phyloP scores from a whole-genome alignment of 2,888 invertebrate genomes.

The Agriotes lineatus region DNA sequence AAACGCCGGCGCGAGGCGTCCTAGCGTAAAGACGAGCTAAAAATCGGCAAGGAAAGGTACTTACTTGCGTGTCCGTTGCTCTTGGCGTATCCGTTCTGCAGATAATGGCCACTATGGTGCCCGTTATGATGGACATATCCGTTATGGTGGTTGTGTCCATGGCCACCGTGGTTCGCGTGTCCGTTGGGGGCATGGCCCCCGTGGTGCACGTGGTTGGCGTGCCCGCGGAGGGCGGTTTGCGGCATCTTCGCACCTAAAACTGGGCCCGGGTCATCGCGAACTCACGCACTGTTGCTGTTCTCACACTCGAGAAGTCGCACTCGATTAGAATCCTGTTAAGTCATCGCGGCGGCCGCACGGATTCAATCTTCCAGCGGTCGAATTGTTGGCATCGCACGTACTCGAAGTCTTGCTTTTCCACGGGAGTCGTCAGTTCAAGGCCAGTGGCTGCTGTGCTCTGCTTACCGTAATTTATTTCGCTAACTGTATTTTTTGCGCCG shows the following conservation, averaged over 20 bases:
- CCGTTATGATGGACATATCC: constrained; percentile 52
- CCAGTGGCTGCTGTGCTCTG: constrained; percentile 41
- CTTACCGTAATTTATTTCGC: constrained; percentile 37
- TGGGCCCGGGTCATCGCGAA: too few species aligned
- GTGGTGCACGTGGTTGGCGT: constrained; percentile 21
- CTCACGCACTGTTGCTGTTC: too few species aligned
- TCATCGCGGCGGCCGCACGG: constrained; percentile 19
- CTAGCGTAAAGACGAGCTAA: neutral
- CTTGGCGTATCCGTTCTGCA: constrained; percentile 57
- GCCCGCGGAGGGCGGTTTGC: constrained; percentile 54
- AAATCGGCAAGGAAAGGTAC: constrained; percentile 40
- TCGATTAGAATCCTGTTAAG: constrained; percentile 29
- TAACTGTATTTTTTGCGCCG: constrained; percentile 40
- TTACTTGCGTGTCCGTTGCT: constrained; percentile 61
- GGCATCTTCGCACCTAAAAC: too few species aligned
- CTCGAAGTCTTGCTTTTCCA: constrained; percentile 31
- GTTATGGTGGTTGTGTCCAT: constrained; percentile 51
- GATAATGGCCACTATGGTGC: constrained; percentile 53
- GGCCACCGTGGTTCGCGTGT: constrained; percentile 51
- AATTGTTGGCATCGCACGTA: constrained; percentile 18
- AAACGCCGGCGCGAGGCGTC: too few species aligned
- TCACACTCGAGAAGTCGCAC: too few species aligned
- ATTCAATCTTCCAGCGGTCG: constrained; percentile 17
- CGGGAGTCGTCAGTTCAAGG: constrained; percentile 43
- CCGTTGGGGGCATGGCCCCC: constrained; percentile 44